Base-by-base conservation (phyloP, 2,888 invertebrate genomes). In the Alloplasta piceator region DNA sequence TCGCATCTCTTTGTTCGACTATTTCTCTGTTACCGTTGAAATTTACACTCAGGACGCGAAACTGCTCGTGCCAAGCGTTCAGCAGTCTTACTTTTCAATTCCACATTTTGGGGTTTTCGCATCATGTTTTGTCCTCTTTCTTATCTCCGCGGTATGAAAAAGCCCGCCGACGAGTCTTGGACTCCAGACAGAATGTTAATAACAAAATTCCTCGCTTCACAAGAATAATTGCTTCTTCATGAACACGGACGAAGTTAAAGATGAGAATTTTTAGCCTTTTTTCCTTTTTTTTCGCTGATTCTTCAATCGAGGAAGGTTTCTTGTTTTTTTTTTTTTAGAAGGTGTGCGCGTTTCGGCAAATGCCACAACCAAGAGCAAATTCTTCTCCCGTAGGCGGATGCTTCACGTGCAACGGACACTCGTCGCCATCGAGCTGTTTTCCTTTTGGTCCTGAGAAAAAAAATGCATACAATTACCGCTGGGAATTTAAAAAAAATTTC, bases 351-450 rank as follows among this genome's bases (percentile, higher is more conserved):
- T 99, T 98, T 58, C 99, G 95, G 91, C 99, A 99, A 68, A 99
- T 97, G 58, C 99, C 99, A 93, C 99, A 99, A 81, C 99, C 99
- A 60, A 99, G 94, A 63, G 99, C 99, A 92, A 98, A 99, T 93
- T 99, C 99, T 92, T 99, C 99, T 46, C 99, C 99, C 0, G 99
- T 99, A 5, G 98, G 95, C 41, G 99, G 99, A 93, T 99, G 99
- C 89, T 96, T 96, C 4, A 99, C 96, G 92, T 98, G 98, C 43
- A 99, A 93, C 0, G 99, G 99, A 90, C 99, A 99, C 90, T 98
- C 98, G 12, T 98, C 98, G 7, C 98, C 98, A 83, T 98, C 97
- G 85, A 99, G 92, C 92, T 98, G 98, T 16, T 82, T 82, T 56
- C 78, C 81, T 58, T 78, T 81, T 10, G 81, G 78, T 38, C 81